Conservation (phyloP, 2,113 vertebrate species). For the Indri indri region DNA sequence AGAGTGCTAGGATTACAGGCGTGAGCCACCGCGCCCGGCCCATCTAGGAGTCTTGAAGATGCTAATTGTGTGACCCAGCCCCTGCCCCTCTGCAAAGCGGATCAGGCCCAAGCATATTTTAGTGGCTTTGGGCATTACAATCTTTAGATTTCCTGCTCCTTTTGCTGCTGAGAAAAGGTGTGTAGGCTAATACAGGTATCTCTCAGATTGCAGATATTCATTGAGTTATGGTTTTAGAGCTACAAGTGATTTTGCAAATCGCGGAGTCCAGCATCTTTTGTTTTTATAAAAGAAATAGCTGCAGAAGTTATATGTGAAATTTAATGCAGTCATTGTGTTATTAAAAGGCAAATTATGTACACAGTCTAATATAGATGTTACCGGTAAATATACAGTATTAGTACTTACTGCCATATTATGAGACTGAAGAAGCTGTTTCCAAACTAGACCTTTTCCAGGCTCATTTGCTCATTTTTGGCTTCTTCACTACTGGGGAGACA, state of each 20-base stretch:
- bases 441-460: not conserved
- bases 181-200: not conserved
- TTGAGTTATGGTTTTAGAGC: not conserved
- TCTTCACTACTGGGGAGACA: not conserved
- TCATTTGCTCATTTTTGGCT: not conserved
- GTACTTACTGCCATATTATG: not conserved
- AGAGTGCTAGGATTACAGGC: too few relatives aligned
- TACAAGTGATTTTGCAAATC: conserved; percentile 5
- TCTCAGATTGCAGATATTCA: conserved; percentile 5
- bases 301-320: not conserved
- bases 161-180: not conserved
- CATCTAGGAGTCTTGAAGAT: conserved; percentile 23
- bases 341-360: not conserved
- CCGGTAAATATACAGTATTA: not conserved
- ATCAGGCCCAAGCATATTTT: not conserved
- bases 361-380: not conserved
- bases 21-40: too few relatives aligned
- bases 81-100: not conserved
- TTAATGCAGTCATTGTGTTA: not conserved
- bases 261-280: not conserved
- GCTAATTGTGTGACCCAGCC: not conserved
- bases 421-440: not conserved
- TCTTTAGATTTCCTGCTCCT: not conserved
- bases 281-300: conserved; percentile 15
- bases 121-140: not conserved